These are phyloP conservation scores for Corythucha ciliata DNA, from an alignment of 2,888 invertebrate genomes.

Conservation along the genomic window DNA sequence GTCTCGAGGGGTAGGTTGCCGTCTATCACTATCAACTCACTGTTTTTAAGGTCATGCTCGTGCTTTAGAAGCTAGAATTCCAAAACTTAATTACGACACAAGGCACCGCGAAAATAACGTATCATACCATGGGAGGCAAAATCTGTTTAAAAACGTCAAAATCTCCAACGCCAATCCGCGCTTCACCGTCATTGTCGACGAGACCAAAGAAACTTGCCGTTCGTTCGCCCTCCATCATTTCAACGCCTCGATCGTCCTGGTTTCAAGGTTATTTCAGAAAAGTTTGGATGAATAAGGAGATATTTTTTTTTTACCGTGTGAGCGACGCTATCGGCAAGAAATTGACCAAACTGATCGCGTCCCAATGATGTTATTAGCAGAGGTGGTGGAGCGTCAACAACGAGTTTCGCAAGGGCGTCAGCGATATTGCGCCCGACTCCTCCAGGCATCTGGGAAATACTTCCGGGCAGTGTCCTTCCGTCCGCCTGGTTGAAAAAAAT, in stretches of 20 bases:
- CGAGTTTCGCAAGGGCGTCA: conserved; percentile 69
- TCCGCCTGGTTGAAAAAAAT: conserved; percentile 64
- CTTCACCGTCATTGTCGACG: conserved; percentile 65
- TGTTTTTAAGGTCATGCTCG: conserved; percentile 49
- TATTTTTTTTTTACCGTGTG: too few species aligned
- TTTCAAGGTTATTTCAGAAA: not conserved
- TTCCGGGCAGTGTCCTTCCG: conserved; percentile 65
- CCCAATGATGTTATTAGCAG: conserved; percentile 52
- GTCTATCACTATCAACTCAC: conserved; percentile 73
- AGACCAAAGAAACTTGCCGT: conserved; percentile 71
- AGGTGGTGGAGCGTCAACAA: conserved; percentile 36
- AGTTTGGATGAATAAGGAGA: too few species aligned
- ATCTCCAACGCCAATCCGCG: conserved; percentile 70
- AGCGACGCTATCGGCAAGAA: conserved; percentile 38
- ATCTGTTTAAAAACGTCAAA: conserved; percentile 70
- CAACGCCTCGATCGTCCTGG: conserved; percentile 39
- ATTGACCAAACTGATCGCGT: conserved; percentile 51
- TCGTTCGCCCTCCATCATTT: conserved; percentile 40
- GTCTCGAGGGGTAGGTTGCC: conserved; percentile 66
- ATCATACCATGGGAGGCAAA: conserved; percentile 44
- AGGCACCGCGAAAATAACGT: not conserved
- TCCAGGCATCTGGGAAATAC: conserved; percentile 58
- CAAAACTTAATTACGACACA: not conserved
- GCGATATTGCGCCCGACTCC: conserved; percentile 91
- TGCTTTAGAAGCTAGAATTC: conserved; percentile 52